Base-by-base conservation (phyloP, 2,888 invertebrate species). In the Alloplasta piceator region DNA sequence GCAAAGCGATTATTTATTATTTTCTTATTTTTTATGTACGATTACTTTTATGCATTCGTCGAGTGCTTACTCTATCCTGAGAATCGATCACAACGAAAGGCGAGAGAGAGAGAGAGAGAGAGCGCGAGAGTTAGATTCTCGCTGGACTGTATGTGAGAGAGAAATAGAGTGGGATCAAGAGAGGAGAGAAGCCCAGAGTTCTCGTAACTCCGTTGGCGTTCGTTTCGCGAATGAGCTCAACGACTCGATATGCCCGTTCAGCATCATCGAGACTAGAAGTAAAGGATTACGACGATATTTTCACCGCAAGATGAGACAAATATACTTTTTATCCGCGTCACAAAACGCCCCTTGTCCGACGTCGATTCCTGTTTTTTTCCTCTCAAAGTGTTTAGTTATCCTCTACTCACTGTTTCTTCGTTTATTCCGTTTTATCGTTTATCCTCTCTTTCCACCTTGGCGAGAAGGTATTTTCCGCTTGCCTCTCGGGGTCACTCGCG, bases 141-240 rank as follows among this genome's bases (percentile, higher is more conserved):
- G 52, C 10, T 46, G 36, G 9, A 76, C 58, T 50, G 38, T 38
- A 3, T 39, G 61, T 55, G 80, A 50, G 76, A 80, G 39, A 52
- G 61, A 55, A 39, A 61, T 38, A 76, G 72, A 76, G 72, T 80
- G 75, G 78, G 79, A 75, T 76, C 74, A 76, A 80, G 67, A 72
- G 63, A 76, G 76, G 67, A 67, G 67, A 68, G 75, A 75, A 26
- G 26, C 76, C 43, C 60, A 60, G 76, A 50, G 75, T 52, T 26
- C 26, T 72, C 58, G 64, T 74, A 67, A 56, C 67, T 58, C 48
- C 1, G 26, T 26, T 50, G 52, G 43, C 56, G 64, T 61, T 70
- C 12, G 38, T 14, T 58, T 52, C 12, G 39, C 38, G 60, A 66
- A 14, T 38, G 48, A 10, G 48, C 60, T 7, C 64, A 9, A 46